Percentiles rank a stretch among this genome's conserved stretches.
Evolutionary conservation across 2,888 invertebrate genomes (phyloP).

Genomic region (Patella caerulea): DNA sequence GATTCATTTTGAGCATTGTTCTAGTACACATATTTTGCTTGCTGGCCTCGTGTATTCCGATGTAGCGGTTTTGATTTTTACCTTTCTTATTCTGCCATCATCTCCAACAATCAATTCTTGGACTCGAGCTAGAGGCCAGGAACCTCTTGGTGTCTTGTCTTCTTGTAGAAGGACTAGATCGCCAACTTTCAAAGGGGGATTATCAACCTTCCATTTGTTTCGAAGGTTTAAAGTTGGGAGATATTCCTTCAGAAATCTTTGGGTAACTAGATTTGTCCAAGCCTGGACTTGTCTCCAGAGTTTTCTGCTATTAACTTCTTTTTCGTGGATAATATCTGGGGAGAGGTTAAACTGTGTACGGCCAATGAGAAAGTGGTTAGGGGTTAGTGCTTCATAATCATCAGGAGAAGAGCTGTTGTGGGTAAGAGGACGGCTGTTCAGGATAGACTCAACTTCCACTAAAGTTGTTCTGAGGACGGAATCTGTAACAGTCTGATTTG

Average conservation of each 20-base stretch:
- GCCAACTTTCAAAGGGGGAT: background rate
- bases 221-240: background rate
- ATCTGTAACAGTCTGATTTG: slow-evolving; percentile 4
- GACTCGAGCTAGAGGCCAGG: background rate
- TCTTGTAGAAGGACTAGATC: background rate
- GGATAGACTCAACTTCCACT: slow-evolving; percentile 23
- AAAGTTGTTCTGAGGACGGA: slow-evolving; percentile 13
- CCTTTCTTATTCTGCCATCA: background rate
- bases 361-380: slow-evolving; percentile 23
- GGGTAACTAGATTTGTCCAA: background rate
- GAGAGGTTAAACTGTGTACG: background rate
- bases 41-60: background rate
- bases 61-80: background rate
- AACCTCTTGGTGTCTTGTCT: background rate
- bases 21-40: background rate
- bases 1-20: background rate
- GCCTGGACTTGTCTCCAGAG: slow-evolving; percentile 18
- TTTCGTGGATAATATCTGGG: slow-evolving; percentile 1
- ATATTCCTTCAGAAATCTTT: background rate
- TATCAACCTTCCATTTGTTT: background rate
- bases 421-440: slow-evolving; percentile 26
- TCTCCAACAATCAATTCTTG: background rate
- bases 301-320: slow-evolving; percentile 12
- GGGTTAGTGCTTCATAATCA: slow-evolving; percentile 24
- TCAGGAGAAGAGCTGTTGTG: slow-evolving; percentile 17